phyloP scores from a whole-genome alignment of 2,888 invertebrate genomes.

The Drosophila nigritarsus region DNA sequence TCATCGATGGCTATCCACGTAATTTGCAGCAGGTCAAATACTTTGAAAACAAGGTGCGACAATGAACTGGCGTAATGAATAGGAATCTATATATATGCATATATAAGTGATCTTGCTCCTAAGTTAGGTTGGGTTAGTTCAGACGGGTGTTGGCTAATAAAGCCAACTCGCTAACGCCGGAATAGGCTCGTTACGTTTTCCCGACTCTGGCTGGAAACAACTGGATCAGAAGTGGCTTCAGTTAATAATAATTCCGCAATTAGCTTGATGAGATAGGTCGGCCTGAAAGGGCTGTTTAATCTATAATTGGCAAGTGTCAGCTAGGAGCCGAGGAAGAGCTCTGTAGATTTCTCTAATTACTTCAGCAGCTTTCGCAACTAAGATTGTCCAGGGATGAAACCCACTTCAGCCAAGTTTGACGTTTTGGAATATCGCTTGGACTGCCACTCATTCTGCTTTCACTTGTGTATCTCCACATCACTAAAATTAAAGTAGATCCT shows the following conservation, averaged over 20 bases:
- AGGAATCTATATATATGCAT: slow-evolving; percentile 10
- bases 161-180: not conserved
- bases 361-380: not conserved
- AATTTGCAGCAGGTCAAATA: slow-evolving; percentile 94
- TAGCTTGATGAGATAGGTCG: not conserved
- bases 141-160: not conserved
- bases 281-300: not conserved
- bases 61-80: not conserved
- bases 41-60: slow-evolving; percentile 93
- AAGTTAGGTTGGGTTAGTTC: not conserved
- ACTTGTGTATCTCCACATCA: fast-evolving
- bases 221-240: not conserved
- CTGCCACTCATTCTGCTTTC: too few species aligned
- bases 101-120: too few species aligned
- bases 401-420: not conserved
- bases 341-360: not conserved
- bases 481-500: not conserved
- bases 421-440: too few species aligned
- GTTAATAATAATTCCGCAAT: not conserved
- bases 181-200: not conserved
- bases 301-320: not conserved
- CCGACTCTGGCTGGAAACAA: not conserved
- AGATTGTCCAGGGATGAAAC: not conserved
- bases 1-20: slow-evolving; percentile 97
- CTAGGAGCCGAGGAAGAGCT: not conserved